Conservation (phyloP, 1,140 invertebrate species). For the Eriosoma lanigerum region DNA sequence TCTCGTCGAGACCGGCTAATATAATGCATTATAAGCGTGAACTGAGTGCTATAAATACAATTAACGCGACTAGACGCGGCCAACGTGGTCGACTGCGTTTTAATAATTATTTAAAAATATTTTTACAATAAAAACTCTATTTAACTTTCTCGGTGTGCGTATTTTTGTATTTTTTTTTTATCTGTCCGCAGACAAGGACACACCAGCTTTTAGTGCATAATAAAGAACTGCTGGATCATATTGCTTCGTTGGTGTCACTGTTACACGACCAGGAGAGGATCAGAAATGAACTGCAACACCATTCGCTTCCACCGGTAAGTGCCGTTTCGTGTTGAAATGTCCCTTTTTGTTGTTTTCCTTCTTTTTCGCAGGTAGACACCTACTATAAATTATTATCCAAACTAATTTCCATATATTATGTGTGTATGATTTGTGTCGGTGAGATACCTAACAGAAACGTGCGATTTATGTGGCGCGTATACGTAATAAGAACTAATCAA, state of each 20-base stretch:
- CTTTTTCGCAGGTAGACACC: slow-evolving; percentile 7
- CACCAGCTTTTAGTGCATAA: slow-evolving; percentile 93
- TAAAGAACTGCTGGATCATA: slow-evolving; percentile 90
- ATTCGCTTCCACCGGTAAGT: slow-evolving; percentile 46
- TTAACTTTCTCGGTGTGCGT: neutral
- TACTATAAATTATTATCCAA: neutral
- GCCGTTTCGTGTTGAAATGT: neutral
- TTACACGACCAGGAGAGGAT: slow-evolving; percentile 75
- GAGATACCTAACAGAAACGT: neutral
- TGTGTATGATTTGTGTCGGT: slow-evolving; percentile 33
- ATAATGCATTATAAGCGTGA: slow-evolving; percentile 20
- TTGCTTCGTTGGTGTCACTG: slow-evolving; percentile 80
- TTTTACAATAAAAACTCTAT: neutral
- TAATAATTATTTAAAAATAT: neutral
- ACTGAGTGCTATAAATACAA: slow-evolving; percentile 39
- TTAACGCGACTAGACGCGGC: slow-evolving; percentile 30
- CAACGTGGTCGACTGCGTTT: neutral
- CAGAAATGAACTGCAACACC: slow-evolving; percentile 42
- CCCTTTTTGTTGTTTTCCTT: neutral
- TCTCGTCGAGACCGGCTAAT: neutral
- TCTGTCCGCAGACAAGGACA: slow-evolving; percentile 73
- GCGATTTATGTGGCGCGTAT: neutral
- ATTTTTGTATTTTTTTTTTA: slow-evolving; percentile 2
- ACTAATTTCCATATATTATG: slow-evolving; percentile 10
- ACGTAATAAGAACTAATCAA: neutral